Evolutionary conservation across 2,113 vertebrate genomes (phyloP).

Genomic region (Pseudopipra pipra): DNA sequence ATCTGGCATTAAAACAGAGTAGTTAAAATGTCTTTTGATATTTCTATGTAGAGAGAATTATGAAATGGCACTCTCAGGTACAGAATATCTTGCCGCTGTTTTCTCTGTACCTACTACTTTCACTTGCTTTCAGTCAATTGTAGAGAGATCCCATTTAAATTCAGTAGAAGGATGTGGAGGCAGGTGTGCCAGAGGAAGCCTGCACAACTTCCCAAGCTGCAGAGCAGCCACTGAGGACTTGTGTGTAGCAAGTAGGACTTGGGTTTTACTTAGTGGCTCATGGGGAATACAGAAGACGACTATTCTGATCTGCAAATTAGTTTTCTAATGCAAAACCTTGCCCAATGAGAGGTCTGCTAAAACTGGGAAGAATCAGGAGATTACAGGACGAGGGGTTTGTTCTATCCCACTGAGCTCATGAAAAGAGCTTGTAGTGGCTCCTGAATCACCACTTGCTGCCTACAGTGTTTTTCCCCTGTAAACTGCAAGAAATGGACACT

Average conservation of each 20-base stretch:
- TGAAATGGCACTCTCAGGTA: not conserved
- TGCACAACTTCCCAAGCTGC: not conserved
- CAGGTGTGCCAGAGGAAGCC: not conserved
- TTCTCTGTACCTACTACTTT: not conserved
- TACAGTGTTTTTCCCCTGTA: not conserved
- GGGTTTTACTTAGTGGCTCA: not conserved
- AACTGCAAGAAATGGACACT: not conserved
- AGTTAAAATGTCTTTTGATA: constrained; percentile 28
- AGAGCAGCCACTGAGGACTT: not conserved
- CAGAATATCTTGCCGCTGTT: not conserved
- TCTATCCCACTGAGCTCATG: not conserved
- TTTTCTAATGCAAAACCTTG: not conserved
- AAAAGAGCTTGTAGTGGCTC: not conserved
- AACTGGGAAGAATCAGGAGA: not conserved
- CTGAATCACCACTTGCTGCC: not conserved
- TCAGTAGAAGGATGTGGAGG: not conserved
- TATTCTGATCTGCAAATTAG: not conserved
- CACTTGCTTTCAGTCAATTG: not conserved
- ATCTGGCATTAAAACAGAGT: not conserved
- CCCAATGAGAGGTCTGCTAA: not conserved
- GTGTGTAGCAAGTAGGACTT: rapidly evolving
- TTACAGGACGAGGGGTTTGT: not conserved
- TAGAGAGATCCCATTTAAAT: not conserved
- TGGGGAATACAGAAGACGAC: not conserved
- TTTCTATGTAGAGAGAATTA: not conserved